phyloP scores from a whole-genome alignment of 2,113 vertebrate genomes.

The Takifugu flavidus region DNA sequence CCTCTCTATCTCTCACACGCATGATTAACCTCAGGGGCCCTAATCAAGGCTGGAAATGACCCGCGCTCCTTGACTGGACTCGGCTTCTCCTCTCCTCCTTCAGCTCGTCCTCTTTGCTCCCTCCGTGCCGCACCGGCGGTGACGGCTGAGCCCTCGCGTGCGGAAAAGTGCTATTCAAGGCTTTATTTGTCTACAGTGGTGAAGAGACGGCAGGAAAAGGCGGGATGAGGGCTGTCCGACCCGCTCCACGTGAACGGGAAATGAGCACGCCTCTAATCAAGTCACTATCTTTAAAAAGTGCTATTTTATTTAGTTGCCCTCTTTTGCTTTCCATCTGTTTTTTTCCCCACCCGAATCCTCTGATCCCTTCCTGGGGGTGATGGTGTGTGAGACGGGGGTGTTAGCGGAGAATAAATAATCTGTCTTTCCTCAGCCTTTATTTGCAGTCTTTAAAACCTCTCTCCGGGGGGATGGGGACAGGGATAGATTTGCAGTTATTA shows the following conservation, averaged over 20 bases:
- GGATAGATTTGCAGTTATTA: constrained; percentile 64
- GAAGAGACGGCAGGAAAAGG: neutral
- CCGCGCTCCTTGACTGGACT: constrained; percentile 64
- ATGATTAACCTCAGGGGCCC: constrained; percentile 74
- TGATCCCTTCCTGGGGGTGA: constrained; percentile 36
- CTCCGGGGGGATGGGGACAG: constrained; percentile 45
- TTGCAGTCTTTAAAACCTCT: constrained; percentile 61
- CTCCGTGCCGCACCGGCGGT: constrained; percentile 12
- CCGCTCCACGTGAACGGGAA: neutral
- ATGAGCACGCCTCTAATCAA: neutral
- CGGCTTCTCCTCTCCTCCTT: constrained; percentile 32
- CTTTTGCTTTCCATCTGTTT: neutral
- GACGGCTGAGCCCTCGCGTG: constrained; percentile 18
- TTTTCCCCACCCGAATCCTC: constrained; percentile 9
- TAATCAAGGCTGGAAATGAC: constrained; percentile 77
- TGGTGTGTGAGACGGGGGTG: constrained; percentile 35
- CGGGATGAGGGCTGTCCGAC: constrained; percentile 7
- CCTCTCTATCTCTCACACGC: constrained; percentile 68
- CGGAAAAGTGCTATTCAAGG: constrained; percentile 12
- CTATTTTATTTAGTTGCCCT: constrained; percentile 5
- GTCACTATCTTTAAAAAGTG: neutral
- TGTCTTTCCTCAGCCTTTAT: constrained; percentile 61
- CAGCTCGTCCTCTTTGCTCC: constrained; percentile 35
- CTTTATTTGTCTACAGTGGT: constrained; percentile 31
- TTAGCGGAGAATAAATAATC: constrained; percentile 59